A percentile compares a stretch with the other conserved stretches of the same genome.
Evolutionary conservation across 2,797 vertebrate genomes (phyloP).

Genomic region (Gymnoscopelus braueri): DNA sequence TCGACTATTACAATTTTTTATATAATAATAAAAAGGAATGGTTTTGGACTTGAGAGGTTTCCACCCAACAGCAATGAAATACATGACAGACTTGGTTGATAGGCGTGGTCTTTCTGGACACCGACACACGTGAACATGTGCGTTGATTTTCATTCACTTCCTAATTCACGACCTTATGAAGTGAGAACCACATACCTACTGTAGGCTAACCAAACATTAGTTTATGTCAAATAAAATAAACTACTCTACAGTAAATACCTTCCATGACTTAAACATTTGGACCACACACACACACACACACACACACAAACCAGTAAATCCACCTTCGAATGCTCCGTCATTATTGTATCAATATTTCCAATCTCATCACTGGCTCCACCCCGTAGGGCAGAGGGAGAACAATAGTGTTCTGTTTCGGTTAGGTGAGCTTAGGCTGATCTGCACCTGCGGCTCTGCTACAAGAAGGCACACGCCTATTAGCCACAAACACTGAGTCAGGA

Average conservation of each 20-base stretch:
- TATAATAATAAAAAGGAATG: too few species aligned
- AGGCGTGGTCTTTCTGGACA: too few species aligned
- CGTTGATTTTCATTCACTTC: neutral
- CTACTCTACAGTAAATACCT: too few species aligned
- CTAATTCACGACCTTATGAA: neutral
- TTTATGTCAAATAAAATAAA: too few species aligned
- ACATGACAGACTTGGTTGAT: too few species aligned
- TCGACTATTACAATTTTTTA: too few species aligned
- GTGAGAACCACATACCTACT: neutral
- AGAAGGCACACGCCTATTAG: slow-evolving; percentile 65
- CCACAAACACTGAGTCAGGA: slow-evolving; percentile 61
- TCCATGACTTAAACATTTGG: too few species aligned
- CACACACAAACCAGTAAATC: slow-evolving; percentile 8
- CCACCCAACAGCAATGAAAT: too few species aligned
- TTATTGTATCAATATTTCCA: slow-evolving; percentile 43
- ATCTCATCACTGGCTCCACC: slow-evolving; percentile 26
- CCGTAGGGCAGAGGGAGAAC: slow-evolving; percentile 47
- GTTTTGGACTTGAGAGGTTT: too few species aligned
- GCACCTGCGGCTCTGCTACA: slow-evolving; percentile 65
- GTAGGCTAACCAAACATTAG: neutral
- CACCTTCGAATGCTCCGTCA: slow-evolving; percentile 12
- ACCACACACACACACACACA: neutral
- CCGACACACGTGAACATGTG: neutral
- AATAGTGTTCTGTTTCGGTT: slow-evolving; percentile 61
- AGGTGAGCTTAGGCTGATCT: slow-evolving; percentile 57